Percentiles rank a stretch among this genome's conserved stretches.
These are phyloP conservation scores for Pseudochromis fuscus DNA, from an alignment of 2,797 vertebrate species.

Conservation along the genomic window DNA sequence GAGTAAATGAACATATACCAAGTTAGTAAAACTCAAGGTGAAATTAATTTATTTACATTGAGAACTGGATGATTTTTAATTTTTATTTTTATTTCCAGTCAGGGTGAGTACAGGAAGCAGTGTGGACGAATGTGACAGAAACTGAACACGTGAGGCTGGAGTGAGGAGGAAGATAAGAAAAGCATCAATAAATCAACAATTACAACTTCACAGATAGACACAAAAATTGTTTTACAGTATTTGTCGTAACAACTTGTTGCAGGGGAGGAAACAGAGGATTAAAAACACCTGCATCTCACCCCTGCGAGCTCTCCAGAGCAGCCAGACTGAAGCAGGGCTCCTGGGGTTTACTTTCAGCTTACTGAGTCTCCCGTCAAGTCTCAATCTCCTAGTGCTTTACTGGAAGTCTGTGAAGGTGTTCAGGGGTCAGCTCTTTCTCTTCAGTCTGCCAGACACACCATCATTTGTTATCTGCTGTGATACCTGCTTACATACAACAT, in stretches of 20 bases:
- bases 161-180: background rate
- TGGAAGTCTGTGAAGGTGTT: background rate
- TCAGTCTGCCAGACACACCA: too few relatives aligned
- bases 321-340: background rate
- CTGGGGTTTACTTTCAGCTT: constrained; percentile 14
- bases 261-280: background rate
- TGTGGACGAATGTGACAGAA: too few relatives aligned
- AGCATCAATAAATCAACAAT: background rate
- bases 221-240: background rate
- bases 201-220: background rate
- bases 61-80: too few relatives aligned
- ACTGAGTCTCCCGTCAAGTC: background rate
- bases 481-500: background rate
- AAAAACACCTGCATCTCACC: constrained; percentile 10
- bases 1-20: too few relatives aligned
- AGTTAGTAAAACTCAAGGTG: too few relatives aligned
- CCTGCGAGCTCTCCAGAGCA: constrained; percentile 4
- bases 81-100: too few relatives aligned
- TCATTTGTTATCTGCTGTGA: too few relatives aligned
- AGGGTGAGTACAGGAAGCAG: background rate
- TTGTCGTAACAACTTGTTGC: background rate
- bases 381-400: background rate
- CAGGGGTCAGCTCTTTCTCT: background rate
- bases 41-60: too few relatives aligned
- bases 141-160: background rate